Evolutionary conservation across 2,113 vertebrate species (phyloP).

Genomic region (Osmerus eperlanus): DNA sequence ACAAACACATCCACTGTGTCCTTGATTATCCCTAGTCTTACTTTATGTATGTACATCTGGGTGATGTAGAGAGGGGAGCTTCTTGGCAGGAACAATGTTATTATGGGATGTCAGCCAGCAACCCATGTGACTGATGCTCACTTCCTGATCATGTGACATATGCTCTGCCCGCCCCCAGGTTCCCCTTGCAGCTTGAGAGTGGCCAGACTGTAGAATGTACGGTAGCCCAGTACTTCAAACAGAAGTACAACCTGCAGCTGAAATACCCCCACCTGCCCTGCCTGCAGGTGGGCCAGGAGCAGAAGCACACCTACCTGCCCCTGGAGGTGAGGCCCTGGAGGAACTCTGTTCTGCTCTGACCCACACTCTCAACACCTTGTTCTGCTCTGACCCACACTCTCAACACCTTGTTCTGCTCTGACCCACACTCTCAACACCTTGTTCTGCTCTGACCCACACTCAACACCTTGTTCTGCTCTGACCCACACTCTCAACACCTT

Average conservation of each 20-base stretch:
- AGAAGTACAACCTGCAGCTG: slow-evolving; percentile 98
- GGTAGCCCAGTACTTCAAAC: slow-evolving; percentile 98
- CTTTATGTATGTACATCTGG: too few species aligned
- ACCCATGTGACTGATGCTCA: too few species aligned
- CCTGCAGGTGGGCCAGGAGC: slow-evolving; percentile 97
- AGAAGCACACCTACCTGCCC: slow-evolving; percentile 98
- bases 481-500: not conserved
- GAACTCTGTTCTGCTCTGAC: too few species aligned
- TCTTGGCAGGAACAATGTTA: too few species aligned
- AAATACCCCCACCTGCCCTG: slow-evolving; percentile 98
- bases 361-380: not conserved
- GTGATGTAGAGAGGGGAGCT: too few species aligned
- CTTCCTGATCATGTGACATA: not conserved
- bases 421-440: not conserved
- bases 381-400: not conserved
- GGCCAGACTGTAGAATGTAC: slow-evolving; percentile 99
- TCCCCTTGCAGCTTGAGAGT: slow-evolving; percentile 96
- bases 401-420: not conserved
- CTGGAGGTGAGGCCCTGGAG: slow-evolving; percentile 83
- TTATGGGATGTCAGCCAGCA: too few species aligned
- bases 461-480: too few species aligned
- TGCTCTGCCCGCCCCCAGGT: slow-evolving; percentile 67
- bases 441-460: not conserved
- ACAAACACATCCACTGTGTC: too few species aligned
- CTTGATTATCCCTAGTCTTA: too few species aligned